Evolutionary conservation across 2,888 invertebrate species (phyloP).

Genomic region (Plagodis dolabraria): DNA sequence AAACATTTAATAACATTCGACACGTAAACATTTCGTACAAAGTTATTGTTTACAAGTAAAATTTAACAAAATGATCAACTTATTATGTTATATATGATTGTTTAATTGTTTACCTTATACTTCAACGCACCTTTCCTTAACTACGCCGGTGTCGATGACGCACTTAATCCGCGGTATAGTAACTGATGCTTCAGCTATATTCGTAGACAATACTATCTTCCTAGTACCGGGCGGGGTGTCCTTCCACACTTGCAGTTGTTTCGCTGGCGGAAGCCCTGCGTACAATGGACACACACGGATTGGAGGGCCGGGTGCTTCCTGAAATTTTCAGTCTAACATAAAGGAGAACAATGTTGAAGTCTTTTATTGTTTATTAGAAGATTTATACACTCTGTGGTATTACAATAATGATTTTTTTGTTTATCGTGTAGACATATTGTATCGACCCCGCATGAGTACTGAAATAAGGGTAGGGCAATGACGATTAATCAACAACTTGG

Average conservation of each 20-base stretch:
- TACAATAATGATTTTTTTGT: no score
- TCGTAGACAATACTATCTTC: slow-evolving; percentile 97
- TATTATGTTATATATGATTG: no score
- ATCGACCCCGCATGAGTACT: no score
- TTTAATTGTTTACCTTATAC: slow-evolving; percentile 18
- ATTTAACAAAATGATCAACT: no score
- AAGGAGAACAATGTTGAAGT: not conserved
- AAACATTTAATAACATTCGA: no score
- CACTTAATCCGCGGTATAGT: slow-evolving; percentile 96
- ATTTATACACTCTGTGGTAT: no score
- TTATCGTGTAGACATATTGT: no score
- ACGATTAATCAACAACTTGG: no score
- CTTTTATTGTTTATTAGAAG: no score
- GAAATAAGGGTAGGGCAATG: no score
- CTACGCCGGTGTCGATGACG: slow-evolving; percentile 96
- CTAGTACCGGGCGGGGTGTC: slow-evolving; percentile 89
- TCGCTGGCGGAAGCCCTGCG: slow-evolving; percentile 93
- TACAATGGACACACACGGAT: slow-evolving; percentile 95
- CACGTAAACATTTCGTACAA: no score
- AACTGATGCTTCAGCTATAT: slow-evolving; percentile 98
- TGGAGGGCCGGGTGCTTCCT: slow-evolving; percentile 86
- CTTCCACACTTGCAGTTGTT: slow-evolving; percentile 95
- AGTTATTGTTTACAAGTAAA: no score
- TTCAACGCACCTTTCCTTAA: slow-evolving; percentile 90
- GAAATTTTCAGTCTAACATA: slow-evolving; percentile 40